Conservation (phyloP, 30 jellyfish, hydroid and myxozoan species). For the Rhopilema esculentum region DNA sequence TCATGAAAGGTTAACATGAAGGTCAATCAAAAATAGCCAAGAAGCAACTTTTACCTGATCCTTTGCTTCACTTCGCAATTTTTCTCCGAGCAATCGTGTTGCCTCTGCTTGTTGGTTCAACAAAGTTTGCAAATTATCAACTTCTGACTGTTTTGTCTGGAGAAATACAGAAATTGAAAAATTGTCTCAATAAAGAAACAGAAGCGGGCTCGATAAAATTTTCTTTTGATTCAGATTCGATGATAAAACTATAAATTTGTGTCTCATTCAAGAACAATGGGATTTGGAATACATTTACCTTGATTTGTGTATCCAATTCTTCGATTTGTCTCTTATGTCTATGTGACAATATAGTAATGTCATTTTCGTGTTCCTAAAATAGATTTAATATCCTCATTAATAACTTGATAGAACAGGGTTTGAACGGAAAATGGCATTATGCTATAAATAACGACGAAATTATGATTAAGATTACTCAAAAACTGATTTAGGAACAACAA, state of each 20-base stretch:
- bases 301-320: slow-evolving; percentile 40
- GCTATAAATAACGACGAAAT: too few relatives aligned
- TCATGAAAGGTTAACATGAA: background rate
- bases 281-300: slow-evolving; percentile 17
- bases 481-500: too few relatives aligned
- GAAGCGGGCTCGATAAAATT: too few relatives aligned
- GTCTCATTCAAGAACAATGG: too few relatives aligned
- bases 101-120: slow-evolving; percentile 65
- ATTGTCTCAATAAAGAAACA: too few relatives aligned
- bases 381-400: background rate
- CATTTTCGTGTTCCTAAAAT: slow-evolving; percentile 42
- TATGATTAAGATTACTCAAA: too few relatives aligned
- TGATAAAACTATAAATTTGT: background rate
- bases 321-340: slow-evolving; percentile 57
- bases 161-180: background rate
- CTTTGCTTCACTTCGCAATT: slow-evolving; percentile 59
- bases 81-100: slow-evolving; percentile 67
- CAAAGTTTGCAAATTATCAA: slow-evolving; percentile 58
- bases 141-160: slow-evolving; percentile 57
- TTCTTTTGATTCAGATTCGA: background rate
- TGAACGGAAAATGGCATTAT: background rate
- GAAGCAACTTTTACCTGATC: slow-evolving; percentile 35
- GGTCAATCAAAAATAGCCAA: background rate
- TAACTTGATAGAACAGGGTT: background rate
- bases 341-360: slow-evolving; percentile 7